phyloP scores from a whole-genome alignment of 2,888 invertebrate species.

The Phytoseiulus persimilis region DNA sequence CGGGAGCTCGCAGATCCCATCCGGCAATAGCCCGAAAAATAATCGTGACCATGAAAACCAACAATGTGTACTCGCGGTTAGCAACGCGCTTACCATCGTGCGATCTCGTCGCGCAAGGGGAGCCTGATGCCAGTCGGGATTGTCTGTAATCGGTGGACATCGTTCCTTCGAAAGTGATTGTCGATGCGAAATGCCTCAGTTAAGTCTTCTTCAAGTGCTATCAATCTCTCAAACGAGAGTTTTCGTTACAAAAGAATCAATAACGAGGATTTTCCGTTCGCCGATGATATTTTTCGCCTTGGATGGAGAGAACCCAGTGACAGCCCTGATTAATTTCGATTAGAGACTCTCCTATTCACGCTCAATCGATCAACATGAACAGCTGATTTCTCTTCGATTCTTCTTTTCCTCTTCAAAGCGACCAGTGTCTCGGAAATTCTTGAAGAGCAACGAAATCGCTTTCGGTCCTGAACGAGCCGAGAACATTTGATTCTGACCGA shows the following conservation, averaged over 20 bases:
- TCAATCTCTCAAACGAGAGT: background rate
- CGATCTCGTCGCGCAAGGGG: too few relatives aligned
- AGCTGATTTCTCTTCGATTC: background rate
- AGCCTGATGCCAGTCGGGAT: too few relatives aligned
- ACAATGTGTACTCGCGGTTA: too few relatives aligned
- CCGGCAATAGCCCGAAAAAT: too few relatives aligned
- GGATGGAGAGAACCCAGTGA: background rate
- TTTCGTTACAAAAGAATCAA: background rate
- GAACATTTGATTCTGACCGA: background rate
- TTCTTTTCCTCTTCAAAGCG: background rate
- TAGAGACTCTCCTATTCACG: background rate
- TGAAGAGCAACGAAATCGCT: background rate
- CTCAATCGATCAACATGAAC: background rate
- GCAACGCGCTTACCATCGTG: too few relatives aligned
- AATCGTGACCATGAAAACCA: too few relatives aligned
- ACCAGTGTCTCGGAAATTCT: background rate
- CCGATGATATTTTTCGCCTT: background rate
- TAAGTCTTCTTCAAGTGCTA: background rate
- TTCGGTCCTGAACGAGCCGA: background rate
- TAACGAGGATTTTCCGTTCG: background rate
- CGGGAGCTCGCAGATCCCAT: too few relatives aligned
- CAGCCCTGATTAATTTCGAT: background rate
- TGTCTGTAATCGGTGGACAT: background rate
- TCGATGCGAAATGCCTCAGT: background rate
- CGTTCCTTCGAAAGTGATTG: background rate